Evolutionary conservation across 2,888 invertebrate species (phyloP).

Genomic region (Horisme vitalbata): DNA sequence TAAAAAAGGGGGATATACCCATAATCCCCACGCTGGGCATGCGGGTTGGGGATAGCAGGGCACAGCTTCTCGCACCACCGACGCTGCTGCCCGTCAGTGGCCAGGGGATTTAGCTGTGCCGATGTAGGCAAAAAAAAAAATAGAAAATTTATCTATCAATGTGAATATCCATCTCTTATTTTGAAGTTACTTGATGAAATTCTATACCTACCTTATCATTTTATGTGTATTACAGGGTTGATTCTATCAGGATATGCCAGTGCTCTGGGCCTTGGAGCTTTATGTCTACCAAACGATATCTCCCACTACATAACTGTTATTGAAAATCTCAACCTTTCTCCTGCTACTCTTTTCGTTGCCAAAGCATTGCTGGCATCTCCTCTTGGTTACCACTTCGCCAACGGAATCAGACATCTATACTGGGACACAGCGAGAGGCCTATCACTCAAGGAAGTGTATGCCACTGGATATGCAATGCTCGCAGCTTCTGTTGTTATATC

Average conservation of each 20-base stretch:
- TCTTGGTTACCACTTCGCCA: slow-evolving; percentile 91
- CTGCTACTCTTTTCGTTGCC: slow-evolving; percentile 80
- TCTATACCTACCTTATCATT: no score
- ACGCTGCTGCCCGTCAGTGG: no score
- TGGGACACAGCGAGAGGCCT: slow-evolving; percentile 91
- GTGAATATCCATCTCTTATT: no score
- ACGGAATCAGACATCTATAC: slow-evolving; percentile 94
- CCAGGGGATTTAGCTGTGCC: no score
- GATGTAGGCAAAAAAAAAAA: no score
- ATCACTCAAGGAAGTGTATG: slow-evolving; percentile 88
- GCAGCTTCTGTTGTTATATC: slow-evolving; percentile 54
- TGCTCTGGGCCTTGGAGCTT: slow-evolving; percentile 83
- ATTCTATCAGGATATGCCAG: slow-evolving; percentile 82
- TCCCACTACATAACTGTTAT: slow-evolving; percentile 84
- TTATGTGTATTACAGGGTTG: slow-evolving; percentile 69
- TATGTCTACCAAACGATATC: slow-evolving; percentile 84
- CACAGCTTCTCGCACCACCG: no score
- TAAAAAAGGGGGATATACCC: no score
- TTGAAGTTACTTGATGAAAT: no score
- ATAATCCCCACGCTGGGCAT: no score
- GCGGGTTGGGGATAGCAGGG: no score
- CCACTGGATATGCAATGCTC: slow-evolving; percentile 81
- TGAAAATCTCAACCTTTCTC: slow-evolving; percentile 82
- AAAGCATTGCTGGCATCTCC: slow-evolving; percentile 92
- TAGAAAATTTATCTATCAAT: no score